These are phyloP conservation scores for Petrocephalus schoutedeni DNA, from an alignment of 2,797 vertebrate species.

Conservation along the genomic window DNA sequence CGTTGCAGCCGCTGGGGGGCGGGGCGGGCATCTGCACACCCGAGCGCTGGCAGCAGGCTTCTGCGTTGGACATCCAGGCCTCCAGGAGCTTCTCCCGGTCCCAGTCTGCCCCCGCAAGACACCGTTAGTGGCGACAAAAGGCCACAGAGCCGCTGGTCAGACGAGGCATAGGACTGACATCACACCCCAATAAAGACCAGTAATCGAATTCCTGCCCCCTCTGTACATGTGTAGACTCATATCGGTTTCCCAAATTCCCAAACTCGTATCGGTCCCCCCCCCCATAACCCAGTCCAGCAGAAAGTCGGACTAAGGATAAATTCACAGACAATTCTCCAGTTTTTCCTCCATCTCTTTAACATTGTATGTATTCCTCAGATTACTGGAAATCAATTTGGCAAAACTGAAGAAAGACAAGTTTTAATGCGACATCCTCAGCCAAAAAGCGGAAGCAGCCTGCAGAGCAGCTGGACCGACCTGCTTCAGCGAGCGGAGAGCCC, in stretches of 20 bases:
- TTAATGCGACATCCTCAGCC: neutral
- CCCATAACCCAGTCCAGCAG: neutral
- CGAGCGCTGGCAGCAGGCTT: conserved; percentile 93
- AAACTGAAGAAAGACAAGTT: neutral
- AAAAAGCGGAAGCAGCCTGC: neutral
- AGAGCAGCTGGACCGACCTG: neutral
- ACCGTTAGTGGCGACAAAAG: neutral
- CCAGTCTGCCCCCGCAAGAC: conserved; percentile 72
- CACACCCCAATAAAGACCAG: neutral
- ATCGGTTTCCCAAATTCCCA: neutral
- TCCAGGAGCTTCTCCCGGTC: conserved; percentile 96
- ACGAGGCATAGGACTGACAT: neutral
- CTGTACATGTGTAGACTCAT: neutral
- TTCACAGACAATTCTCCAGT: neutral
- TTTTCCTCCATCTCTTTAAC: neutral
- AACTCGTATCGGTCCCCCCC: no score
- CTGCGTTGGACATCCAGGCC: conserved; percentile 94
- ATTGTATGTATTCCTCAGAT: neutral
- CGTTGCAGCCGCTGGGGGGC: conserved; percentile 88
- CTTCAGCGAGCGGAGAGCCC: neutral
- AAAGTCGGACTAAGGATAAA: neutral
- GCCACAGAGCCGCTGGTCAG: no score
- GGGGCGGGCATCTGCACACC: conserved; percentile 97
- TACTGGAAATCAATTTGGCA: no score
- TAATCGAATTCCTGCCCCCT: neutral